Evolutionary conservation across 1,140 invertebrate species (phyloP), one percentile per base, ranked within the genome.

Genomic region (Cydia splendana): DNA sequence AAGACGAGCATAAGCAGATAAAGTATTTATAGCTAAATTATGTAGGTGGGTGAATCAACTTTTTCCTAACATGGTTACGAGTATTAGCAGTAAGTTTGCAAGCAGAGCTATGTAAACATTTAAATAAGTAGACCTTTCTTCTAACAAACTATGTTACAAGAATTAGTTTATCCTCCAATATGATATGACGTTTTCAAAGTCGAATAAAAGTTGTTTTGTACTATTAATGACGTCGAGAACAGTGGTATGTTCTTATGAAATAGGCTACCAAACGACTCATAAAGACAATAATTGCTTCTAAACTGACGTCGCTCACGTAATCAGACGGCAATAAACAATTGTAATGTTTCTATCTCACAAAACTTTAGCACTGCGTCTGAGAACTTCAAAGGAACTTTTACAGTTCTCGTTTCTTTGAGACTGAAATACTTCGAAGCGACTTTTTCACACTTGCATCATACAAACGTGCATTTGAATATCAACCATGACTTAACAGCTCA

Each of bases 301-400:
- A 71, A 71, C 7, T 6, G 51, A 34, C 67, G 67, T 7, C 28
- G 38, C 9, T 42, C 4, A 62, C 57, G 57, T 24, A 62, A 62
- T 62, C 57, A 24, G 57, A 10, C 20, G 20, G 9, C n/a, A 42
- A 24, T 34, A 30, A 69, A 34, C 65, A 71, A 71, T 42, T 20
- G 67, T 71, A 28, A 71, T 62, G 67, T n/a, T 71, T 71, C 7
- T 38, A 71, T 38, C 67, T 18, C 20, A 71, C 67, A 20, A 71
- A 38, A 38, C 34, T 38, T 42, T 18, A 34, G 34, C 65, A 28
- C 65, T 24, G 65, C 67, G 67, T 24, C 57, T 62, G 57, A 30
- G 10, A 38, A 71, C 67, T 71, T 71, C 67, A 71, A 71, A 71
- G 67, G 34, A 71, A 71, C 34, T 71, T 69, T 69, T 34, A 69